Evolutionary conservation across 2,113 vertebrate species (phyloP).

Genomic region (Oreochromis niloticus): DNA sequence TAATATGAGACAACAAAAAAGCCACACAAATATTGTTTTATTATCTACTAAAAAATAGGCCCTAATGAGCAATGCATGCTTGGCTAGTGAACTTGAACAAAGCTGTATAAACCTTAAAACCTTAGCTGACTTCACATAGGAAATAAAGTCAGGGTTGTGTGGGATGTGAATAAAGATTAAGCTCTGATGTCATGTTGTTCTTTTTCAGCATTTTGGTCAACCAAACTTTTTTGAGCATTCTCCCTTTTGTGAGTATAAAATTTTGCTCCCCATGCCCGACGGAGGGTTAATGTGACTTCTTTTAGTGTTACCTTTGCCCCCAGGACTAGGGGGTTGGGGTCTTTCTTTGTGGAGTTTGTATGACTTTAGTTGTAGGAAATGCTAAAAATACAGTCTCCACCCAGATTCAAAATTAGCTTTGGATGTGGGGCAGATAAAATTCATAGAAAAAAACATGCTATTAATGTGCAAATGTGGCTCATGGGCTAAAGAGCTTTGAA

Average conservation of each 20-base stretch:
- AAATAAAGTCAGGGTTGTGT: neutral
- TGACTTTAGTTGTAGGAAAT: neutral
- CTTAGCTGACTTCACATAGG: neutral
- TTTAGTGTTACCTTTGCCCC: neutral
- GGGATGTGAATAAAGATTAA: neutral
- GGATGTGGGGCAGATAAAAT: neutral
- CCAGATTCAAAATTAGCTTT: neutral
- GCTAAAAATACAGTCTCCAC: neutral
- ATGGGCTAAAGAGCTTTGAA: neutral
- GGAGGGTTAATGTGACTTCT: neutral
- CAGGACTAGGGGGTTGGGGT: neutral
- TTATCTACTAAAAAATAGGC: neutral
- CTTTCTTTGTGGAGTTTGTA: neutral
- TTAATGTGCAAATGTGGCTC: neutral
- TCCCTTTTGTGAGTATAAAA: neutral
- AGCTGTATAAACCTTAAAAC: neutral
- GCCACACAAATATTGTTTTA: neutral
- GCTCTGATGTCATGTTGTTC: neutral
- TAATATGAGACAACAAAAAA: neutral
- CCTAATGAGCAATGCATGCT: neutral
- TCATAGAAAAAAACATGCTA: neutral
- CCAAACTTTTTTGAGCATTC: accelerated
- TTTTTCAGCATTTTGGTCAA: neutral
- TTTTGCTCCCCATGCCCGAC: neutral
- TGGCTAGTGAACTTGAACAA: neutral